phyloP scores from a whole-genome alignment of 2,888 invertebrate genomes.

The Acrobeloides nanus region DNA sequence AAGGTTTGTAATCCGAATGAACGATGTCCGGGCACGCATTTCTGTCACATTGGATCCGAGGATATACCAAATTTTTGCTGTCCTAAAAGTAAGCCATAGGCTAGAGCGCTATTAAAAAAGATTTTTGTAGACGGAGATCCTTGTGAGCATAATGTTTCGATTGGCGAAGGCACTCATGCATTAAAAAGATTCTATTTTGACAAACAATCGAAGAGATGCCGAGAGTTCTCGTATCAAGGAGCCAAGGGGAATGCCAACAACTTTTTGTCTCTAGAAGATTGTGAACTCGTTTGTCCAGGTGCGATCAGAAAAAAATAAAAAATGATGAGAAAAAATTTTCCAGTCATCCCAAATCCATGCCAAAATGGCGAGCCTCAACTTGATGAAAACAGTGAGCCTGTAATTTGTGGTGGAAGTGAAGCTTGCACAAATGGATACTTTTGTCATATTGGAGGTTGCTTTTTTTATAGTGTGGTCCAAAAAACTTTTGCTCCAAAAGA shows the following conservation, averaged over 20 bases:
- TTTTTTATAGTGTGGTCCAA: too few relatives aligned
- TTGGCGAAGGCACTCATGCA: slow-evolving; percentile 35
- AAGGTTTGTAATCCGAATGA: slow-evolving; percentile 30
- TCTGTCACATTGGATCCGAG: slow-evolving; percentile 47
- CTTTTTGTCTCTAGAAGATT: slow-evolving; percentile 43
- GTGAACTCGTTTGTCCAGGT: slow-evolving; percentile 49
- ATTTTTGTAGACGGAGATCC: slow-evolving; percentile 43
- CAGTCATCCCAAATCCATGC: slow-evolving; percentile 47
- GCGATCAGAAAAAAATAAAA: neutral
- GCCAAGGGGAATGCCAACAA: slow-evolving; percentile 50
- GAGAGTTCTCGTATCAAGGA: slow-evolving; percentile 40
- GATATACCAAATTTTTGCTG: slow-evolving; percentile 47
- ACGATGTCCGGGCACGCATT: slow-evolving; percentile 49
- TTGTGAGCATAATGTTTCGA: slow-evolving; percentile 34
- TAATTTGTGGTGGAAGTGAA: slow-evolving; percentile 50
- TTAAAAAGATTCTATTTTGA: slow-evolving; percentile 46
- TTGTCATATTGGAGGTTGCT: slow-evolving; percentile 52
- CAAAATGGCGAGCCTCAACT: slow-evolving; percentile 47
- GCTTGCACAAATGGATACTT: slow-evolving; percentile 43
- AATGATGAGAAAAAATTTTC: slow-evolving; percentile 14
- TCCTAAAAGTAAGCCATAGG: slow-evolving; percentile 38
- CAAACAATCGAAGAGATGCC: slow-evolving; percentile 32
- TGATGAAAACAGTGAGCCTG: slow-evolving; percentile 33
- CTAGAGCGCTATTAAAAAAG: neutral
- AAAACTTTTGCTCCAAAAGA: too few relatives aligned